Conservation (phyloP, 2,888 invertebrate species). For the Himalopsyche kuldschensis region DNA sequence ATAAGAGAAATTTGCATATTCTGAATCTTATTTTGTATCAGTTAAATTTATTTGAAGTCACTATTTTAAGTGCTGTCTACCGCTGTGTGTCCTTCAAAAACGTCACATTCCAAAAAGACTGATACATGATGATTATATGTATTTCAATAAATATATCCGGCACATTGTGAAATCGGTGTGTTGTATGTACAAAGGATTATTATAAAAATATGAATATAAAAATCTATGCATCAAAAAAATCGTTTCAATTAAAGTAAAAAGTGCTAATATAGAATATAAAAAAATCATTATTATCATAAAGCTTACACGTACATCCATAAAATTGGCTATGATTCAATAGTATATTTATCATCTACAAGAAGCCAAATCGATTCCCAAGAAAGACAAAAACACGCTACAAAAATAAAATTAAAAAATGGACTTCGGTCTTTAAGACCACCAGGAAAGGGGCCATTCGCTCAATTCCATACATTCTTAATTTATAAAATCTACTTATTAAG, state of each 20-base stretch:
- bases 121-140: too few relatives aligned
- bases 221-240: conserved; percentile 14
- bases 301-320: conserved; percentile 40
- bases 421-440: neutral
- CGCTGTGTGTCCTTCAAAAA: too few relatives aligned
- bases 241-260: neutral
- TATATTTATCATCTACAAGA: conserved; percentile 28
- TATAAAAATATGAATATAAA: conserved; percentile 7
- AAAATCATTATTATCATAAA: conserved; percentile 30
- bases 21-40: too few relatives aligned
- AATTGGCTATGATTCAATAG: conserved; percentile 36
- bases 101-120: too few relatives aligned
- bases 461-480: neutral
- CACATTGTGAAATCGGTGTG: neutral
- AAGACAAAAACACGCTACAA: conserved; percentile 37
- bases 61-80: too few relatives aligned
- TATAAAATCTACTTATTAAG: neutral
- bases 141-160: neutral
- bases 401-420: conserved; percentile 24
- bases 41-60: too few relatives aligned
- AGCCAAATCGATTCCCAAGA: conserved; percentile 40
- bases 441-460: neutral
- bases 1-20: too few relatives aligned
- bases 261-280: conserved; percentile 7
- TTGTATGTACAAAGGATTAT: conserved; percentile 5